Base-by-base conservation (phyloP, 2,797 vertebrate genomes). In the Pogonophryne albipinna region DNA sequence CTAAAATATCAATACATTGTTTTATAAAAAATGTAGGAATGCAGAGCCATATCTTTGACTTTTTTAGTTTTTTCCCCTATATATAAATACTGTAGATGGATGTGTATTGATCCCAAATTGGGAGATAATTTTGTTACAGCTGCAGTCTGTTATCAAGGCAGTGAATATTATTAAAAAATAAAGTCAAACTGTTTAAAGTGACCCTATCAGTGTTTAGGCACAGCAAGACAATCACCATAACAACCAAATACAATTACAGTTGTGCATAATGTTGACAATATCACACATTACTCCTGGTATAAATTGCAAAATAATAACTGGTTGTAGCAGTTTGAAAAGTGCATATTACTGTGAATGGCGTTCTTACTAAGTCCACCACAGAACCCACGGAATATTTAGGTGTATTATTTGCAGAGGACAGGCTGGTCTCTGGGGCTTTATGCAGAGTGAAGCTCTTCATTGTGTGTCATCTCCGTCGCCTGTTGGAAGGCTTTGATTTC, bases 401-500 rank as follows among this genome's bases (percentile, higher is more conserved):
- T 3, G n/a, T 8, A 15, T 8, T 20, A 41, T 56, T 31, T 42
- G 41, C 38, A 44, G 53, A 67, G 51, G 66, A 44, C n/a, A 13
- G 34, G 38, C 62, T 53, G 72, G 59, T 47, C 75, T 67, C 19
- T 4, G 59, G 76, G 64, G 62, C 63, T 85, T 80, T 17, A n/a
- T 44, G 31, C 64, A 74, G 41, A 77, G 63, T 71, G 62, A 66
- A 27, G 61, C 65, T 59, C 47, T 50, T 64, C 49, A 38, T 78
- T 69, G 65, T 82, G 61, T 80, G 55, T 70, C 45, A 17, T 71
- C 75, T 79, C 67, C 11, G n/a, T 74, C 61, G 10, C 61, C 59
- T 52, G 47, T 49, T 76, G 64, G 52, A 85, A 75, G 20, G 61
- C 85, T 91, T 87, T 88, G 79, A 88, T 91, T 91, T 87, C 73